Conservation (phyloP, 2,888 invertebrate species). For the Nymphalis c-album region DNA sequence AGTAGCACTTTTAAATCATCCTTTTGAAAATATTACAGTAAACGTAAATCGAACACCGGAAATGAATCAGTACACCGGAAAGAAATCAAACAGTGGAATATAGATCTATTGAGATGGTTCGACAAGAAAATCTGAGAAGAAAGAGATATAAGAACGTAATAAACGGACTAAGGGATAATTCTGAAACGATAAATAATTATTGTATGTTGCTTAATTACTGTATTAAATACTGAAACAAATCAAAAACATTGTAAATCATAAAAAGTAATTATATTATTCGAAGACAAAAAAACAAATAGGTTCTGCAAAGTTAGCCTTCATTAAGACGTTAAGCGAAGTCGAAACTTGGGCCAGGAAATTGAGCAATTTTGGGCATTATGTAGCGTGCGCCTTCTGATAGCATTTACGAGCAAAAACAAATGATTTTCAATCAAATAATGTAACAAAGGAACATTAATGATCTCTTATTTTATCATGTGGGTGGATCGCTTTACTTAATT, state of each 20-base stretch:
- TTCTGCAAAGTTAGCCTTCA: conserved; percentile 66
- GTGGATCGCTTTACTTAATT: conserved; percentile 13
- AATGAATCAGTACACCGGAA: too few relatives aligned
- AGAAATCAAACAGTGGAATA: too few relatives aligned
- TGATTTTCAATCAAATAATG: conserved; percentile 37
- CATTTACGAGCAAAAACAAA: conserved; percentile 39
- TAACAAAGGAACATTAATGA: conserved; percentile 26
- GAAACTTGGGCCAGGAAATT: conserved; percentile 68
- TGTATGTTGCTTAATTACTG: background rate
- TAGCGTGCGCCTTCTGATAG: conserved; percentile 50
- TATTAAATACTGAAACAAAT: conserved; percentile 2
- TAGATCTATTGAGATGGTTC: too few relatives aligned
- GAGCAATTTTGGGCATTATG: conserved; percentile 65
- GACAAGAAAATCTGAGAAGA: too few relatives aligned
- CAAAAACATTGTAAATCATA: conserved; percentile 42
- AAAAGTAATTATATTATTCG: conserved; percentile 65
- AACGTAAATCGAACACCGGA: too few relatives aligned
- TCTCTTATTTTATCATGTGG: conserved; percentile 18
- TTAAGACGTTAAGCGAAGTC: conserved; percentile 67
- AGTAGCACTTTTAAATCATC: too few relatives aligned
- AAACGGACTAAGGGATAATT: too few relatives aligned
- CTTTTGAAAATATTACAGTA: too few relatives aligned
- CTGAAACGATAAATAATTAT: too few relatives aligned
- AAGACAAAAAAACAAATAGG: conserved; percentile 62
- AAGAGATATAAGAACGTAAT: too few relatives aligned